These are phyloP conservation scores for Lomographa bimaculata DNA, from an alignment of 2,888 invertebrate species.

Conservation along the genomic window DNA sequence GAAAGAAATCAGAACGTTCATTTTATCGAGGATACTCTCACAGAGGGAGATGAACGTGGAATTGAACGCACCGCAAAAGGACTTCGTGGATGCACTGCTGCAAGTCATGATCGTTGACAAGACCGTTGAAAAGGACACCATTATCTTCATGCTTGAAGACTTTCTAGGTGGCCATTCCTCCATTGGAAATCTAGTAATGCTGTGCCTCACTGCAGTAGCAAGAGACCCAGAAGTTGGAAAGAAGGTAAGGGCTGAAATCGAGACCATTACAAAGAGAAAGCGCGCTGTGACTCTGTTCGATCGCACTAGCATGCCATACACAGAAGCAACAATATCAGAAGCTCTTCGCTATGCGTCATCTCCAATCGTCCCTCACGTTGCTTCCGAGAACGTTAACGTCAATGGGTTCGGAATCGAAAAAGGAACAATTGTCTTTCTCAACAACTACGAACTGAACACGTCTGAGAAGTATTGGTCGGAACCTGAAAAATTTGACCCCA, in stretches of 20 bases:
- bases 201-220: slow-evolving; percentile 88
- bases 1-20: slow-evolving; percentile 87
- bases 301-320: slow-evolving; percentile 88
- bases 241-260: slow-evolving; percentile 88
- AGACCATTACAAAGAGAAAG: slow-evolving; percentile 81
- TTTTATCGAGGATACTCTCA: slow-evolving; percentile 87
- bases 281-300: slow-evolving; percentile 86
- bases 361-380: slow-evolving; percentile 95
- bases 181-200: slow-evolving; percentile 92
- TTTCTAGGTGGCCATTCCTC: slow-evolving; percentile 95
- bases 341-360: slow-evolving; percentile 91
- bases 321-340: slow-evolving; percentile 92
- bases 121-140: slow-evolving; percentile 89
- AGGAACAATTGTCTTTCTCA: slow-evolving; percentile 92
- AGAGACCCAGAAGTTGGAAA: slow-evolving; percentile 86
- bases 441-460: slow-evolving; percentile 91
- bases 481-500: slow-evolving; percentile 89
- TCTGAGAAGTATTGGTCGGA: slow-evolving; percentile 89
- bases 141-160: slow-evolving; percentile 93
- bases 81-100: slow-evolving; percentile 91
- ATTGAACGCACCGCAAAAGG: slow-evolving; percentile 85
- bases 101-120: slow-evolving; percentile 86
- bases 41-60: slow-evolving; percentile 82
- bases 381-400: slow-evolving; percentile 89
- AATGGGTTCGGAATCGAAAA: slow-evolving; percentile 88